phyloP scores from a whole-genome alignment of 2,797 vertebrate species.

The Gila robusta region DNA sequence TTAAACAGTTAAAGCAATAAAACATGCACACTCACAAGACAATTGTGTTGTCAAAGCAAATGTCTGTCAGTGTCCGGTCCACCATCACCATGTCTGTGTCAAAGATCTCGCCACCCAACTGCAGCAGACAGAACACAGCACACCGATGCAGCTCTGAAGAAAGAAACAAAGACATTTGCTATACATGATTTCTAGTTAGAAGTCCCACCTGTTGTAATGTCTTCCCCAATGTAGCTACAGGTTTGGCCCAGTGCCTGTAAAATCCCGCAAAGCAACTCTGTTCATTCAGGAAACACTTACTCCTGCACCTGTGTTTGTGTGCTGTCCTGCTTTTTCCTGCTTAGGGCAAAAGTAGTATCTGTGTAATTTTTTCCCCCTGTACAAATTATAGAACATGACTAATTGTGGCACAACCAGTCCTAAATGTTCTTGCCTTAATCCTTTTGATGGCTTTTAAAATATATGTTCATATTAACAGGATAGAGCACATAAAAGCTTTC shows the following conservation, averaged over 20 bases:
- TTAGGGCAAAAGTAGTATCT: background rate
- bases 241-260: slow-evolving; percentile 13
- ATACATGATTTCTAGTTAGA: background rate
- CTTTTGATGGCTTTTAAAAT: slow-evolving; percentile 4
- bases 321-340: background rate
- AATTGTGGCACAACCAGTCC: background rate
- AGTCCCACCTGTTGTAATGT: slow-evolving; percentile 4
- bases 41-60: slow-evolving; percentile 91
- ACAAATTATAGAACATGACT: slow-evolving; percentile 17
- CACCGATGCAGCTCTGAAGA: slow-evolving; percentile 89
- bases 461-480: background rate
- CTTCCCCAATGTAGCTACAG: background rate
- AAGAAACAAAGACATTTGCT: slow-evolving; percentile 4
- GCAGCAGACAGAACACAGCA: slow-evolving; percentile 93
- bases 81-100: slow-evolving; percentile 96
- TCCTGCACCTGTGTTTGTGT: slow-evolving; percentile 17
- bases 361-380: background rate
- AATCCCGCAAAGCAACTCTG: background rate
- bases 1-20: background rate
- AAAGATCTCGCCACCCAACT: slow-evolving; percentile 90
- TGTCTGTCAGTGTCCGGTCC: slow-evolving; percentile 92
- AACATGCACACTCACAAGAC: slow-evolving; percentile 85
- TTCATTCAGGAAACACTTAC: slow-evolving; percentile 20
- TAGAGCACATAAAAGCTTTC: background rate
- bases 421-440: background rate